Conservation (phyloP, 2,113 vertebrate species). For the Aspiorhynchus laticeps region DNA sequence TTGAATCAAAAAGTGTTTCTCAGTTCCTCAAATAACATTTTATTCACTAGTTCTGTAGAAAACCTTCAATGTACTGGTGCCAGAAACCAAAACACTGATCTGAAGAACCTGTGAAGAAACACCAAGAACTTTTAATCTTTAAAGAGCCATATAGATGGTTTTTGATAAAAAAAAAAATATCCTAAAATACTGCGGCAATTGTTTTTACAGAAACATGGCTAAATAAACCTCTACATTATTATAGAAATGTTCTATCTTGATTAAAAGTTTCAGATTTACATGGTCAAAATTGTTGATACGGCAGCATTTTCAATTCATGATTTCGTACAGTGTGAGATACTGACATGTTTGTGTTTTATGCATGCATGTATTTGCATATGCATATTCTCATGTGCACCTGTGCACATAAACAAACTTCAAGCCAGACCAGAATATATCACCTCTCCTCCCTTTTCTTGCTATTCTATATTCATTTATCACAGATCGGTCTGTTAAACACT, state of each 20-base stretch:
- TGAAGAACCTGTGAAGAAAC: background rate
- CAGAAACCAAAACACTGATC: background rate
- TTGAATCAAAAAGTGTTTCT: background rate
- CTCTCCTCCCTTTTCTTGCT: background rate
- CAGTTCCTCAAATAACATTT: background rate
- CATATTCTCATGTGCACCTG: background rate
- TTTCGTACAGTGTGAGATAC: background rate
- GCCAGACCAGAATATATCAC: background rate
- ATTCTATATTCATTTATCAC: background rate
- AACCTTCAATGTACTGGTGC: background rate
- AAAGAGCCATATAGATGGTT: background rate
- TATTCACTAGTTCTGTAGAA: background rate
- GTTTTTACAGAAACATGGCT: no score
- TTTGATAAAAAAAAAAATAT: no score
- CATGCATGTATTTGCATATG: conserved; percentile 2
- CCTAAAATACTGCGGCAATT: background rate
- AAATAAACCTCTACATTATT: background rate
- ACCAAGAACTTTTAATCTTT: background rate
- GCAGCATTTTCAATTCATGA: background rate
- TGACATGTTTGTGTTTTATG: background rate
- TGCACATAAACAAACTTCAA: background rate
- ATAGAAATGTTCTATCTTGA: background rate
- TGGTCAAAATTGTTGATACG: background rate
- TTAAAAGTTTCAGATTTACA: background rate
- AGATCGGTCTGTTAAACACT: background rate